These are phyloP conservation scores for Eristalis arbustorum DNA, from an alignment of 2,888 invertebrate species.

Conservation along the genomic window DNA sequence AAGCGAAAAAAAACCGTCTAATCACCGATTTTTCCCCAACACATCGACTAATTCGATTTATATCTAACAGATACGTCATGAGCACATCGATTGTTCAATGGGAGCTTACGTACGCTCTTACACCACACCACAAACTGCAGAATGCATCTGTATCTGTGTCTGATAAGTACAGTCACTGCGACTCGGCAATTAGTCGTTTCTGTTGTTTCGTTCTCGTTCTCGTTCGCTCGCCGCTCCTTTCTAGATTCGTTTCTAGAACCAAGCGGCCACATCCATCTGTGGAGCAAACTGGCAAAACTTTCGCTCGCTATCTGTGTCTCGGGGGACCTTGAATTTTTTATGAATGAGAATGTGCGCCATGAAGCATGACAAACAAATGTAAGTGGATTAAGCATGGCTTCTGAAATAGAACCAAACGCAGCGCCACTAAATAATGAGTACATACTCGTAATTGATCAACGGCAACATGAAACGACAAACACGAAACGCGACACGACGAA, in stretches of 20 bases:
- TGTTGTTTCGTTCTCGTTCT: not conserved
- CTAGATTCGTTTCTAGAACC: constrained; percentile 25
- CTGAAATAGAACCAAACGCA: constrained; percentile 4
- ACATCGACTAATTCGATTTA: constrained; percentile 43
- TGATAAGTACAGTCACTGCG: constrained; percentile 32
- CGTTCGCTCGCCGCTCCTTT: not conserved
- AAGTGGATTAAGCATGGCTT: constrained; percentile 37
- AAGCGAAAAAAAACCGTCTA: not conserved
- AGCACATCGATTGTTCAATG: constrained; percentile 49
- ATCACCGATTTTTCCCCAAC: constrained; percentile 16
- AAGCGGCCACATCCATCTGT: not conserved
- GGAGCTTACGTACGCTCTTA: constrained; percentile 35
- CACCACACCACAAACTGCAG: not conserved
- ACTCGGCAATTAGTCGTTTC: not conserved
- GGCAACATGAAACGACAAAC: not conserved
- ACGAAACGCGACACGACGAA: not conserved
- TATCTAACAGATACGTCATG: constrained; percentile 24
- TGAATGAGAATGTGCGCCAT: constrained; percentile 32
- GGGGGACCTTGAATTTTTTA: constrained; percentile 40
- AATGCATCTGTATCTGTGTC: not conserved
- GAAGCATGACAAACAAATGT: constrained; percentile 4
- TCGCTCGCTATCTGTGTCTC: constrained; percentile 13
- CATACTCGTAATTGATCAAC: not conserved
- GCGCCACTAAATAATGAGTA: constrained; percentile 3
- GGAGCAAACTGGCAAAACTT: not conserved